phyloP scores from a whole-genome alignment of 2,888 invertebrate species.

The Erebia aethiops region DNA sequence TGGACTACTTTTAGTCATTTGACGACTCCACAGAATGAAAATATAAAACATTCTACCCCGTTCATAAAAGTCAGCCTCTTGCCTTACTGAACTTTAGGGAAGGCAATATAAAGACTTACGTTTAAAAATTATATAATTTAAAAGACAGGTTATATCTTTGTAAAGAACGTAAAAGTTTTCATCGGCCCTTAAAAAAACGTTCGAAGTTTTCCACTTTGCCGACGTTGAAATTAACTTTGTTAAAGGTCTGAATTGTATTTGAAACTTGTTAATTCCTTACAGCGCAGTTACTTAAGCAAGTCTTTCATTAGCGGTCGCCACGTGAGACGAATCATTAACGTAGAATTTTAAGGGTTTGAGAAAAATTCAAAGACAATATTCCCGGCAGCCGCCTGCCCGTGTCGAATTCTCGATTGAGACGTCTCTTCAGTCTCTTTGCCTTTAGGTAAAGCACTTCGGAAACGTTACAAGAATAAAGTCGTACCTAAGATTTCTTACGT shows the following conservation, averaged over 20 bases:
- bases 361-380: conserved; percentile 35
- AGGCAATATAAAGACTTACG: conserved; percentile 23
- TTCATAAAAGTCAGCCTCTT: conserved; percentile 31
- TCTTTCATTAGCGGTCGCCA: conserved; percentile 78
- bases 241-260: conserved; percentile 78
- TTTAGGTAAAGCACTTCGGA: conserved; percentile 14
- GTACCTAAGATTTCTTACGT: not conserved
- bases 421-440: conserved; percentile 6
- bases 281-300: conserved; percentile 75
- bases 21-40: conserved; percentile 64
- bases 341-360: conserved; percentile 56
- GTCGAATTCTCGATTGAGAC: conserved; percentile 11
- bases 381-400: not conserved
- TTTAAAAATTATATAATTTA: conserved; percentile 38
- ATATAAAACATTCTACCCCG: conserved; percentile 52
- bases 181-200: conserved; percentile 59
- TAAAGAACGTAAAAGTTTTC: conserved; percentile 68
- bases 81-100: conserved; percentile 32
- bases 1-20: conserved; percentile 60
- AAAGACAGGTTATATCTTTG: conserved; percentile 55
- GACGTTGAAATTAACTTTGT: conserved; percentile 75
- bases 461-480: conserved; percentile 1
- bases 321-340: conserved; percentile 73
- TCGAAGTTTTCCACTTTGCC: conserved; percentile 76
- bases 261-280: conserved; percentile 77